These are phyloP conservation scores for Fragum fragum DNA, from an alignment of 2,888 invertebrate species.

Conservation along the genomic window DNA sequence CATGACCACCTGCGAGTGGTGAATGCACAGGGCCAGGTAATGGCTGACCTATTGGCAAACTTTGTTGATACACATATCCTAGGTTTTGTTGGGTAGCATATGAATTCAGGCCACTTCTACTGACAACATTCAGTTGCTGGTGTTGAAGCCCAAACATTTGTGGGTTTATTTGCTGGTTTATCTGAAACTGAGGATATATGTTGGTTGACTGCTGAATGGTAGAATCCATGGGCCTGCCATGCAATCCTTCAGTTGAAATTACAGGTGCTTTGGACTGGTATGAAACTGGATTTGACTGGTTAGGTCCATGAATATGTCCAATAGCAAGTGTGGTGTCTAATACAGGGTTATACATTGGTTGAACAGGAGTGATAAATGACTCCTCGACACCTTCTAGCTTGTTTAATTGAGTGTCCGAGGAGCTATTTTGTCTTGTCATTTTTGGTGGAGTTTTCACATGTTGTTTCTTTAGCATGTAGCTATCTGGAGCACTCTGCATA, in stretches of 20 bases:
- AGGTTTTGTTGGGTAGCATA: background rate
- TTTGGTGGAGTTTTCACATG: conserved; percentile 74
- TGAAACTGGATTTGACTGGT: conserved; percentile 43
- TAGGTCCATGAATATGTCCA: conserved; percentile 36
- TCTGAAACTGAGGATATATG: background rate
- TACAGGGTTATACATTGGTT: background rate
- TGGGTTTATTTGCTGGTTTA: background rate
- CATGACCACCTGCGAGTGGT: background rate
- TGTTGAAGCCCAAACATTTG: background rate
- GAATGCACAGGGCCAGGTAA: background rate
- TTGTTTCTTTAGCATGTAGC: conserved; percentile 67
- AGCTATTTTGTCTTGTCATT: conserved; percentile 88
- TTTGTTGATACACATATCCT: background rate
- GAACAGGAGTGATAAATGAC: background rate
- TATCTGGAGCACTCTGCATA: conserved; percentile 79
- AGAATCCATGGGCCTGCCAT: conserved; percentile 19
- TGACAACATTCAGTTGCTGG: background rate
- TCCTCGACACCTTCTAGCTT: conserved; percentile 47
- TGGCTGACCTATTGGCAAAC: background rate
- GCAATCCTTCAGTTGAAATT: background rate
- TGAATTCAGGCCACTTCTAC: background rate
- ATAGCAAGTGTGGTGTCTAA: conserved; percentile 6
- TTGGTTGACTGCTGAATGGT: background rate
- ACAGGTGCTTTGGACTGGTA: conserved; percentile 55
- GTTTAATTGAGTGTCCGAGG: conserved; percentile 90